Evolutionary conservation across 2,888 invertebrate genomes (phyloP).

Genomic region (Pecten maximus): DNA sequence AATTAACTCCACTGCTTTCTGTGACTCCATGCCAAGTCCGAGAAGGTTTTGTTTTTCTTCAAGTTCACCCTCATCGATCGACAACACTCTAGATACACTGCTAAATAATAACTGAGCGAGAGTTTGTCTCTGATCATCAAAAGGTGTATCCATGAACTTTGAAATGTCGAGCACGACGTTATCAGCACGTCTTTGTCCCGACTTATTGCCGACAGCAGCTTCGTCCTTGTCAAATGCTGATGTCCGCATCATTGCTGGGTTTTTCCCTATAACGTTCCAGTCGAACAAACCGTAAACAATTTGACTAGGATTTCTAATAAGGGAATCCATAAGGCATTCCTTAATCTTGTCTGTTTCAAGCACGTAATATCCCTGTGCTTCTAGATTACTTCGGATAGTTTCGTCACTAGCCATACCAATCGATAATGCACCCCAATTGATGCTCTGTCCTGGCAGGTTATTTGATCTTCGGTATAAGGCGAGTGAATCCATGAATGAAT

Average conservation of each 20-base stretch:
- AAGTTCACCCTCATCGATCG: neutral
- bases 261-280: neutral
- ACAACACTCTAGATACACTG: neutral
- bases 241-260: neutral
- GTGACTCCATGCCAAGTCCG: constrained; percentile 41
- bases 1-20: constrained; percentile 48
- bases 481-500: constrained; percentile 68
- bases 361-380: constrained; percentile 23
- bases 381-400: neutral
- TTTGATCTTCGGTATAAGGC: constrained; percentile 58
- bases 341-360: neutral
- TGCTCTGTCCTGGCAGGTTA: constrained; percentile 64
- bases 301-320: constrained; percentile 7
- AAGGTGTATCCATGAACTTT: neutral
- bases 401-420: constrained; percentile 63
- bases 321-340: neutral
- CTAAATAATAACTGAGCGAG: neutral
- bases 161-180: neutral
- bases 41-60: neutral
- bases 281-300: constrained; percentile 28
- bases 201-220: neutral
- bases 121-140: neutral
- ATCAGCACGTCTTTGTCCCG: neutral
- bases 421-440: constrained; percentile 70
- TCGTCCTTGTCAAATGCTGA: neutral